Evolutionary conservation across 1,140 invertebrate species (phyloP), one percentile per base, ranked within the genome.

Genomic region (Pseudachorutes palmiensis): DNA sequence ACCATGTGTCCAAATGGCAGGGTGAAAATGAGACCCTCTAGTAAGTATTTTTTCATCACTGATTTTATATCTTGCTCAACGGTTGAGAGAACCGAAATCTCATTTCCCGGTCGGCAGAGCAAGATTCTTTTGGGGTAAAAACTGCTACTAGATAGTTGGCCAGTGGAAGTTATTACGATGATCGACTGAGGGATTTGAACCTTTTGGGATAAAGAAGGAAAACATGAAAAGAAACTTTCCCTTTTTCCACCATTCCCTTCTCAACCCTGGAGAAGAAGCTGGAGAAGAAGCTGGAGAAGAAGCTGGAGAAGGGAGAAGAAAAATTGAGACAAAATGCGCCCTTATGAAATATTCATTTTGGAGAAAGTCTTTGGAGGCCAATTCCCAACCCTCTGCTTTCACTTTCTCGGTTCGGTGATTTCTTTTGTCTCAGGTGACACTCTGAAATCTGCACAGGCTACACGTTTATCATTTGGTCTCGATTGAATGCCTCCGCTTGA

Each of bases 31-130:
- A 14, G 24, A 26, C 24, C 12, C 14, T 19, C 14, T 19, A 19
- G 9, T 5, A 26, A 5, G 51, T 55, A 19, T 45, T 19, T 19
- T 19, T 45, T 19, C 36, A 9, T 45, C 36, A 12, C 9, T 19
- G 36, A 12, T 19, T 45, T 55, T 14, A 19, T 55, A 55, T 55
- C 51, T 26, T 24, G 5, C 51, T 55, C 51, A 66, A 64, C 64
- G 64, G 59, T 62, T 66, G 59, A 70, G 31, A 28, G 61, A 58
- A 29, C 55, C 41, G 31, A 70, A 66, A 70, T 70, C 68, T 70
- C 64, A 70, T 70, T 70, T 70, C 64, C 41, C 64, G 68, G 60
- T 70, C 65, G 48, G 51, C n/a, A 45, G 64, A 66, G 48, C 68
- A 60, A 62, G 28, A 30, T 36, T 32, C 62, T 65, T 66, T 64